Evolutionary conservation across 2,888 invertebrate genomes (phyloP).

Genomic region (Sclerodermus sp.): DNA sequence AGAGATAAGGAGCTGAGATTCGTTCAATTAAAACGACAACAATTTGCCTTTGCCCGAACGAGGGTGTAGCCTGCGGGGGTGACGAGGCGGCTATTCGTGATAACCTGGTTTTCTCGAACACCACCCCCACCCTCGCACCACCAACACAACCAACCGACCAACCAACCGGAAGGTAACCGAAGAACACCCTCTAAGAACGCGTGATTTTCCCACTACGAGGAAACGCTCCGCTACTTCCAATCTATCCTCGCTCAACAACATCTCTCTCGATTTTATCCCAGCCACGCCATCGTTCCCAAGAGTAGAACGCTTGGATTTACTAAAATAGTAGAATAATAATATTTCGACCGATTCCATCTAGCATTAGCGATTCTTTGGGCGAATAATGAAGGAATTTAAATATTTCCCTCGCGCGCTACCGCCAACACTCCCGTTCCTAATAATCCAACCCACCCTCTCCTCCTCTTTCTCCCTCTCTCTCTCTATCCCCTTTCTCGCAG

Average conservation of each 20-base stretch:
- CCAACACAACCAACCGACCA: no score
- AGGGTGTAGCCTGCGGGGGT: slow-evolving; percentile 31
- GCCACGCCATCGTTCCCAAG: no score
- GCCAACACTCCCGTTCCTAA: background rate
- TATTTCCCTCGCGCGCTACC: slow-evolving; percentile 36
- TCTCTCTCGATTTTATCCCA: no score
- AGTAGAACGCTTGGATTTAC: slow-evolving; percentile 3
- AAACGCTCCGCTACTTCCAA: no score
- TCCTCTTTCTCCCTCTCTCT: slow-evolving; percentile 2
- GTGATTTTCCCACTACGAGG: no score
- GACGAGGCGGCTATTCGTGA: slow-evolving; percentile 45
- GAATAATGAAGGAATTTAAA: slow-evolving; percentile 52
- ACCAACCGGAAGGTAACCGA: no score
- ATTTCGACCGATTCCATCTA: slow-evolving; percentile 39
- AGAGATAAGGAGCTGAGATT: slow-evolving; percentile 3
- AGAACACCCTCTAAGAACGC: no score
- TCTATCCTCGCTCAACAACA: no score
- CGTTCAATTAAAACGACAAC: slow-evolving; percentile 49
- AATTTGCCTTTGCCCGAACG: slow-evolving; percentile 46
- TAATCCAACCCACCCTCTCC: background rate
- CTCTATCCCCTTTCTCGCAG: slow-evolving; percentile 2
- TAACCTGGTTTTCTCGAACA: slow-evolving; percentile 49
- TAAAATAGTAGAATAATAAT: slow-evolving; percentile 46
- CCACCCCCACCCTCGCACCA: no score
- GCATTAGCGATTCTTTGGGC: slow-evolving; percentile 48